phyloP scores from a whole-genome alignment of 2,797 vertebrate genomes.

The Acrocephalus scirpaceus region DNA sequence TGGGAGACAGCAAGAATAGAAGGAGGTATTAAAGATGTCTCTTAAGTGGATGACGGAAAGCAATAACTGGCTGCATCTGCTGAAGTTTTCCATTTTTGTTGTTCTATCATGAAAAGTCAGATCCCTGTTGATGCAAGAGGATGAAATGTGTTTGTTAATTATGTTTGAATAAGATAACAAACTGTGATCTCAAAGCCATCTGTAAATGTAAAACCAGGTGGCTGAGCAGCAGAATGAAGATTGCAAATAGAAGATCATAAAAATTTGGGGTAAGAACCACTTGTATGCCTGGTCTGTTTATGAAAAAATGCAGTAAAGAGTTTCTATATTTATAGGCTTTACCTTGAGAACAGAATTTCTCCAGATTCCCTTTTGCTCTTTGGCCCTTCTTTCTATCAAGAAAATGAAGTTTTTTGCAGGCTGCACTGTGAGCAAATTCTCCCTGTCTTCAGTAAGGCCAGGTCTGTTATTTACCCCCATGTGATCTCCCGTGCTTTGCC shows the following conservation, averaged over 20 bases:
- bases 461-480: neutral
- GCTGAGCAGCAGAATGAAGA: slow-evolving; percentile 32
- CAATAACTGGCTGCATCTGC: neutral
- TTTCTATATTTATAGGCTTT: neutral
- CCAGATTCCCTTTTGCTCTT: neutral
- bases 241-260: neutral
- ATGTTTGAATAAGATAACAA: slow-evolving; percentile 57
- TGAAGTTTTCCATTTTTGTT: slow-evolving; percentile 16
- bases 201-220: slow-evolving; percentile 58
- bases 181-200: slow-evolving; percentile 59
- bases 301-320: neutral
- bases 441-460: neutral
- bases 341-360: neutral
- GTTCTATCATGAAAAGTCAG: neutral
- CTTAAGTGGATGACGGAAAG: slow-evolving; percentile 4
- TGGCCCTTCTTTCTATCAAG: neutral
- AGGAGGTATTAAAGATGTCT: neutral
- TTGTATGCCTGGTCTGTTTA: neutral
- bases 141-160: slow-evolving; percentile 61
- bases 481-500: neutral
- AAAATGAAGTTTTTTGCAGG: neutral
- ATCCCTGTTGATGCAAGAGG: slow-evolving; percentile 43
- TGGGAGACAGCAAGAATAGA: neutral
- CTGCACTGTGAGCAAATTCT: neutral
- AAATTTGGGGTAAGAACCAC: slow-evolving; percentile 19